Evolutionary conservation across 2,113 vertebrate species (phyloP).

Genomic region (Neoarius graeffei): DNA sequence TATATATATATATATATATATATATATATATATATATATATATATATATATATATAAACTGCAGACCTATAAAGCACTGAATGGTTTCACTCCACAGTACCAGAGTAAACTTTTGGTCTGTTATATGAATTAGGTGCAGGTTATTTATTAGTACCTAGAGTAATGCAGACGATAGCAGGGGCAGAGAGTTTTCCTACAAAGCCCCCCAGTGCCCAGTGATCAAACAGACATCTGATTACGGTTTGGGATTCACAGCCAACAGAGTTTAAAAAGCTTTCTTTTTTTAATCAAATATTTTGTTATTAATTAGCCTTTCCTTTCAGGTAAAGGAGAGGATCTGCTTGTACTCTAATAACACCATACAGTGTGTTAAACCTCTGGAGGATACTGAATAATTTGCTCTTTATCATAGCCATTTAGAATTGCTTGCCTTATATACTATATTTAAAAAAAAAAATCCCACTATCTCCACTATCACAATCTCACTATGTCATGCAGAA

Average conservation of each 20-base stretch:
- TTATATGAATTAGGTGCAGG: background rate
- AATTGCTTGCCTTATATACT: background rate
- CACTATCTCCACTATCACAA: background rate
- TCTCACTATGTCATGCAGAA: background rate
- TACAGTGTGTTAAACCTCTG: background rate
- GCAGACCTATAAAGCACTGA: background rate
- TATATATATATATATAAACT: no score
- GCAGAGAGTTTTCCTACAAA: background rate
- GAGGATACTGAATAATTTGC: background rate
- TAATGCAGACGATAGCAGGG: background rate
- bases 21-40: no score
- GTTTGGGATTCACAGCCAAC: background rate
- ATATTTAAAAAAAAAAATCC: background rate
- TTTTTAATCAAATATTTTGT: background rate
- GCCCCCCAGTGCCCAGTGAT: background rate
- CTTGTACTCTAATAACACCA: background rate
- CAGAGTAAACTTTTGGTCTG: background rate
- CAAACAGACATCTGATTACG: background rate
- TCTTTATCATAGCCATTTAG: background rate
- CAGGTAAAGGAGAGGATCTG: background rate
- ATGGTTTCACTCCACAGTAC: background rate
- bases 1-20: no score
- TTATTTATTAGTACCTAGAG: background rate
- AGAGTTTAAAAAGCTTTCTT: no score
- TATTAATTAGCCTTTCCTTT: background rate